A percentile compares a stretch with the other conserved stretches of the same genome.
Evolutionary conservation across 2,113 vertebrate species (phyloP).

Genomic region (Turnix velox): DNA sequence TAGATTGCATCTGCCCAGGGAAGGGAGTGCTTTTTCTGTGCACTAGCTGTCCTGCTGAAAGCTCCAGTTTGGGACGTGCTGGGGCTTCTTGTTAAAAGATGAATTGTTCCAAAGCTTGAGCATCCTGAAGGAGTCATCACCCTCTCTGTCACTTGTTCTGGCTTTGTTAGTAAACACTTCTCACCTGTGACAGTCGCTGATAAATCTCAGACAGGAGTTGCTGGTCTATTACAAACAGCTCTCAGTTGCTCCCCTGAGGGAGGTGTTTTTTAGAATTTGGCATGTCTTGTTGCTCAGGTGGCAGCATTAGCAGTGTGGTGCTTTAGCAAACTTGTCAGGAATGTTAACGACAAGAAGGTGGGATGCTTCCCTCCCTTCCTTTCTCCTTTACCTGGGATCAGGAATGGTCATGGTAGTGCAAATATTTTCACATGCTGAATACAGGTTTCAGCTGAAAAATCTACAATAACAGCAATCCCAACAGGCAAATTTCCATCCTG

Average conservation of each 20-base stretch:
- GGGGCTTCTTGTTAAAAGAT: neutral
- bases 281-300: slow-evolving; percentile 30
- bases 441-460: neutral
- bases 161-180: slow-evolving; percentile 62
- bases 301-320: slow-evolving; percentile 13
- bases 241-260: slow-evolving; percentile 38
- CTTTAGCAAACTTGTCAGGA: neutral
- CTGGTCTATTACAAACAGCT: slow-evolving; percentile 55
- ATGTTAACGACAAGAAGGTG: neutral
- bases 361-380: neutral
- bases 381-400: neutral
- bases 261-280: slow-evolving; percentile 29
- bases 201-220: slow-evolving; percentile 53
- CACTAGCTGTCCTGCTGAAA: neutral
- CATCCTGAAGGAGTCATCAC: slow-evolving; percentile 38
- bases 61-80: neutral
- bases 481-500: neutral
- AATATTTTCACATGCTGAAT: neutral
- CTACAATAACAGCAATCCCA: neutral
- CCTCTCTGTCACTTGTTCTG: slow-evolving; percentile 47
- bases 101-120: slow-evolving; percentile 44
- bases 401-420: neutral
- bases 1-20: neutral
- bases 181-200: slow-evolving; percentile 55
- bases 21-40: neutral